Evolutionary conservation across 2,113 vertebrate genomes (phyloP).

Genomic region (Callionymus lyra): DNA sequence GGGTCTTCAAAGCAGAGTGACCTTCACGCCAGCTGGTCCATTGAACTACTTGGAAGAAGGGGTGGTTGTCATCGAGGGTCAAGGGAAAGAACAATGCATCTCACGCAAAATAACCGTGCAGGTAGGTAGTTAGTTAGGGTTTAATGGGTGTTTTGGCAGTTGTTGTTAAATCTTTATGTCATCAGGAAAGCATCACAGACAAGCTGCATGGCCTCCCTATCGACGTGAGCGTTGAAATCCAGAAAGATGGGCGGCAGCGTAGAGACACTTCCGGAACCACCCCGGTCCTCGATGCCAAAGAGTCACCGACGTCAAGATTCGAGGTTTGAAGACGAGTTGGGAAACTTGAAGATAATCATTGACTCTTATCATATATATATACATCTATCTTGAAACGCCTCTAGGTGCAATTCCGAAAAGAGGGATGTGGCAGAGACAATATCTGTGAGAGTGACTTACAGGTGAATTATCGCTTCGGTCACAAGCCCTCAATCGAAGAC

Average conservation of each 20-base stretch:
- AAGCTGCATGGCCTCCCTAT: constrained; percentile 83
- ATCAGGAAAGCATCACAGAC: constrained; percentile 81
- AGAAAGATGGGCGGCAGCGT: constrained; percentile 55
- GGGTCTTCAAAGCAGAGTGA: constrained; percentile 65
- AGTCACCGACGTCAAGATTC: constrained; percentile 48
- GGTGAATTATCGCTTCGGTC: constrained; percentile 75
- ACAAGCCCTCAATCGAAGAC: constrained; percentile 60
- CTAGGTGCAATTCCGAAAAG: constrained; percentile 85
- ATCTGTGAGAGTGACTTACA: constrained; percentile 83
- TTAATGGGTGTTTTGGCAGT: background rate
- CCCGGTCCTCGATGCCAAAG: constrained; percentile 76
- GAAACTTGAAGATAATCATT: background rate
- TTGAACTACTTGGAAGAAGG: constrained; percentile 54
- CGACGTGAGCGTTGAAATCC: constrained; percentile 73
- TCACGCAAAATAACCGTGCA: constrained; percentile 62
- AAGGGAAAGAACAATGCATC: constrained; percentile 66
- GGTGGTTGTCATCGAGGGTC: constrained; percentile 54
- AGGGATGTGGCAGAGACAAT: constrained; percentile 82
- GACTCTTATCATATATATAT: background rate
- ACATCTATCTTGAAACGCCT: constrained; percentile 5
- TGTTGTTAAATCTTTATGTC: background rate
- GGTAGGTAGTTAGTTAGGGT: constrained; percentile 53
- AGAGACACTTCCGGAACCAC: constrained; percentile 63
- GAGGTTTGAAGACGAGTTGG: constrained; percentile 54
- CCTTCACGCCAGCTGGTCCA: constrained; percentile 34